Evolutionary conservation across 2,888 invertebrate species (phyloP), one percentile per base, ranked within the genome.

Genomic region (Volucella zonaria): DNA sequence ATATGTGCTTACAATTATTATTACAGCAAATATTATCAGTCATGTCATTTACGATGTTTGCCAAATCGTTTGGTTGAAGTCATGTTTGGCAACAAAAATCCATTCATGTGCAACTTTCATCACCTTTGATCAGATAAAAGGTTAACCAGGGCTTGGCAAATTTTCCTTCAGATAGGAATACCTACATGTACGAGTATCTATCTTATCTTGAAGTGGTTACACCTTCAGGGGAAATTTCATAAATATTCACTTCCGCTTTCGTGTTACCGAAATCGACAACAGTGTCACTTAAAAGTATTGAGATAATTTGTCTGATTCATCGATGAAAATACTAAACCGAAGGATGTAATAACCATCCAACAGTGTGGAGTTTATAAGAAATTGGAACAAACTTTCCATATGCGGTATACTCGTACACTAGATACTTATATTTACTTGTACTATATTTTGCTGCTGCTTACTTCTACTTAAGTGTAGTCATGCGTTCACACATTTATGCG

Each of bases 401-500:
- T 23, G 18, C 3, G 18, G 18, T 23, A 23, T 23, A 23, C 18
- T 31, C 45, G 31, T 31, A 31, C 4, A 14, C 14, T 45, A 14
- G 38, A 42, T 59, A 40, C 42, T 10, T 14, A 0, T 23, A n/a
- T 31, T 11, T 45, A 45, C 31, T 38, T 15, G 14, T 54, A 43
- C 67, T 18, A 18, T 23, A 31, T 31, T 58, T 42, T 43, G 43
- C 42, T 54, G 15, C 56, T 40, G 3, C 23, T 23, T n/a, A 66
- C 38, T 66, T 51, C 67, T 43, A 38, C 18, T 71, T 66, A 61
- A 45, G 80, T 62, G 81, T 71, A 81, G 80, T 76, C 81, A 85
- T 85, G 81, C 81, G 81, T 81, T 81, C 71, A 47, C 59, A 73
- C 71, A 70, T 68, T 70, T 68, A 79, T 76, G 61, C 49, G 71